These are phyloP conservation scores for Sphaerodactylus townsendi DNA, from an alignment of 2,113 vertebrate species.

Conservation along the genomic window DNA sequence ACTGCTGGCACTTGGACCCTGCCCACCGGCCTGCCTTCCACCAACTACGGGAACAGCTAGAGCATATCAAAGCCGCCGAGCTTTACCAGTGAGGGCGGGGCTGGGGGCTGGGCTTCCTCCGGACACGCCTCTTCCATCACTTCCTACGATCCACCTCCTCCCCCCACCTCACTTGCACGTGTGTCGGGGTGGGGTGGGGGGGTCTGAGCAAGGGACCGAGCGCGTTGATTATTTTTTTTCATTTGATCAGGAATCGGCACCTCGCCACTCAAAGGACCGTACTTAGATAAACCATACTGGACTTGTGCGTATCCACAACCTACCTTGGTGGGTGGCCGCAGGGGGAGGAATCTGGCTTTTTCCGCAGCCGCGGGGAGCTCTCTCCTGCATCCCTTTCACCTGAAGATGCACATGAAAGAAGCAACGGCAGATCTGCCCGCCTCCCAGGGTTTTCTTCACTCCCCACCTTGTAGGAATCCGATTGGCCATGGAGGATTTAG, in stretches of 20 bases:
- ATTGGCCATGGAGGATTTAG: neutral
- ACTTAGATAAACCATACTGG: neutral
- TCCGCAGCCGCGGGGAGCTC: neutral
- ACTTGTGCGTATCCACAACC: neutral
- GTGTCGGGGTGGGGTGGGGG: neutral
- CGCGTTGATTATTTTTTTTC: neutral
- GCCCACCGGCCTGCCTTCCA: slow-evolving; percentile 86
- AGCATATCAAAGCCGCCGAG: slow-evolving; percentile 87
- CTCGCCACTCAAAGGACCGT: slow-evolving; percentile 8
- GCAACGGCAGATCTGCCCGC: rapidly evolving
- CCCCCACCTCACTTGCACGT: neutral
- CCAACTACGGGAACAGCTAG: slow-evolving; percentile 87
- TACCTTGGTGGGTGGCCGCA: neutral
- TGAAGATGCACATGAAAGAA: neutral
- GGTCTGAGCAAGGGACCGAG: neutral
- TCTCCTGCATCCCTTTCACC: neutral
- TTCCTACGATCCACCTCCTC: neutral
- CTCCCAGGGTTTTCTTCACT: neutral
- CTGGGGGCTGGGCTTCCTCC: slow-evolving; percentile 3
- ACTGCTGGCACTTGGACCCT: slow-evolving; percentile 92
- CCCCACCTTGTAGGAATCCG: neutral
- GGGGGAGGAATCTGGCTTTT: neutral
- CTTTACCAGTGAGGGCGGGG: slow-evolving; percentile 86
- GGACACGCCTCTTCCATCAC: neutral
- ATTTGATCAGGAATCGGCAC: neutral